Conservation (phyloP, 1,140 invertebrate genomes). For the Drosophila setifemur region DNA sequence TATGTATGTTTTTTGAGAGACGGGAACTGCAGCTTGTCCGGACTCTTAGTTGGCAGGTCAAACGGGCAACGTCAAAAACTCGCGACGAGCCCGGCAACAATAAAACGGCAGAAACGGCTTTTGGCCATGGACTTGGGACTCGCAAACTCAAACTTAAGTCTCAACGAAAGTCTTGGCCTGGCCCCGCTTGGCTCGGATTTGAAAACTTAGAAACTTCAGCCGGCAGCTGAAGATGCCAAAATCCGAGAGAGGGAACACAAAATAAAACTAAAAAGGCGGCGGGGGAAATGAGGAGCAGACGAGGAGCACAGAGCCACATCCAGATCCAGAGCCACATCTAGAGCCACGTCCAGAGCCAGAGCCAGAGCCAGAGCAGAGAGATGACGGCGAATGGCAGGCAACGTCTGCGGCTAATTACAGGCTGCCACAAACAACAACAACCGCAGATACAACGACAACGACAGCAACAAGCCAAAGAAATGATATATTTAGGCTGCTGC, state of each 20-base stretch:
- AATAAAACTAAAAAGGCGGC: too few relatives aligned
- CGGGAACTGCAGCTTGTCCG: slow-evolving; percentile 40
- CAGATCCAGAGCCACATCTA: too few relatives aligned
- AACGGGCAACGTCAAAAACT: slow-evolving; percentile 63
- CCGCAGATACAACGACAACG: slow-evolving; percentile 21
- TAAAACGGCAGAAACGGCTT: slow-evolving; percentile 25
- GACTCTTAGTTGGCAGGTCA: slow-evolving; percentile 59
- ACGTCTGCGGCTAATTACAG: slow-evolving; percentile 75
- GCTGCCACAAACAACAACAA: slow-evolving; percentile 53
- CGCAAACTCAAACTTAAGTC: background rate
- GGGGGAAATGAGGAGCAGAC: slow-evolving; percentile 1
- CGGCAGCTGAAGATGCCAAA: slow-evolving; percentile 65
- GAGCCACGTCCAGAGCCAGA: too few relatives aligned
- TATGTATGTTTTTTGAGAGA: slow-evolving; percentile 2
- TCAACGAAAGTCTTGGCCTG: background rate
- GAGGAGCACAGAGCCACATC: too few relatives aligned
- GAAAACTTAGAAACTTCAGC: slow-evolving; percentile 60
- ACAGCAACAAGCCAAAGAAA: slow-evolving; percentile 54
- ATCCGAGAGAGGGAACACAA: background rate
- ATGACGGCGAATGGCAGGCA: slow-evolving; percentile 57
- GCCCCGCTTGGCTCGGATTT: slow-evolving; percentile 54
- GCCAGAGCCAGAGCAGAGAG: slow-evolving; percentile 29
- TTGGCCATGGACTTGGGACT: slow-evolving; percentile 59
- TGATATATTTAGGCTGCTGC: slow-evolving; percentile 61
- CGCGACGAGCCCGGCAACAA: slow-evolving; percentile 27